Conservation (phyloP, 1,140 invertebrate species). For the Aphis craccivora region DNA sequence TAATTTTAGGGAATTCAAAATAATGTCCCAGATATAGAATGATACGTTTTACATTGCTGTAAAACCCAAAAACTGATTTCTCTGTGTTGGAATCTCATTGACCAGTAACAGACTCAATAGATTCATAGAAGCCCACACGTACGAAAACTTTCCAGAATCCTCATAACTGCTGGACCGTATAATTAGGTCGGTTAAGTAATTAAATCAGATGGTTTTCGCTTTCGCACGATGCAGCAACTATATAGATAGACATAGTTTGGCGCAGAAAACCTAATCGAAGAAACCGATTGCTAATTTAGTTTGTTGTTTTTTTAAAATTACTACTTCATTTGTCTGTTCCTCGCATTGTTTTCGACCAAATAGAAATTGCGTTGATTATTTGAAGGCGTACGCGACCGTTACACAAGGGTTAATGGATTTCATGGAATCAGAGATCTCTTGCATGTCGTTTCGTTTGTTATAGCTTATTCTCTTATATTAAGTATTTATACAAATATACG, state of each 20-base stretch:
- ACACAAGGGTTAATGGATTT: constrained; percentile 14
- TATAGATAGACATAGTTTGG: background rate
- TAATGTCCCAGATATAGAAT: background rate
- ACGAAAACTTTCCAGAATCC: constrained; percentile 31
- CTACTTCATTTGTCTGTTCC: background rate
- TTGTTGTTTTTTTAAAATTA: background rate
- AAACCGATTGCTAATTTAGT: constrained; percentile 18
- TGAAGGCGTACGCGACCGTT: constrained; percentile 37
- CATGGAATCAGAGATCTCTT: constrained; percentile 1
- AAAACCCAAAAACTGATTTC: background rate
- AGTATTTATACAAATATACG: constrained; percentile 7
- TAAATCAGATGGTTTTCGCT: constrained; percentile 35
- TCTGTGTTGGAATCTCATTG: background rate
- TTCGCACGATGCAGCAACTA: background rate
- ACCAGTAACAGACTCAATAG: background rate
- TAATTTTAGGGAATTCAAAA: background rate
- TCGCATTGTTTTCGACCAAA: constrained; percentile 40
- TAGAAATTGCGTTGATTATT: background rate
- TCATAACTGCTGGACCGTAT: background rate
- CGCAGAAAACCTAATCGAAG: background rate
- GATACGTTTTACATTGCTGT: background rate
- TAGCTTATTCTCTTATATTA: background rate
- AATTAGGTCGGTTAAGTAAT: constrained; percentile 52
- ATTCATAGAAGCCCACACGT: background rate
- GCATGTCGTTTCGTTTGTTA: background rate